Evolutionary conservation across 1,140 invertebrate species (phyloP).

Genomic region (Camponotus floridanus): DNA sequence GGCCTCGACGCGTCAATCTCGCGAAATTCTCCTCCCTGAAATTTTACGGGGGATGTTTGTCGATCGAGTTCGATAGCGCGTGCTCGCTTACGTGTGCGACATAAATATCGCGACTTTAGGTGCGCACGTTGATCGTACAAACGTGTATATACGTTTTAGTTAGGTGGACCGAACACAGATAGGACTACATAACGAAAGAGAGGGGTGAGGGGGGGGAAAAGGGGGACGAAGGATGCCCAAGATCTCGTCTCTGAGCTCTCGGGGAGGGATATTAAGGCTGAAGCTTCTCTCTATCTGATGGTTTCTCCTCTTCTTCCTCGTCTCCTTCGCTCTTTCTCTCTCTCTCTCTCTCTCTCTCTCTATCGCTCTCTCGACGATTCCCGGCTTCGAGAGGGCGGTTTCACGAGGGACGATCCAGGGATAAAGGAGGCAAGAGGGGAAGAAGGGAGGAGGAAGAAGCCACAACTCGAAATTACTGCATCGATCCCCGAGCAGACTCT

Average conservation of each 20-base stretch:
- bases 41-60: not conserved
- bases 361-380: slow-evolving; percentile 36
- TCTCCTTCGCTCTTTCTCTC: slow-evolving; percentile 8
- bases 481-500: slow-evolving; percentile 68
- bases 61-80: slow-evolving; percentile 41
- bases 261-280: slow-evolving; percentile 74
- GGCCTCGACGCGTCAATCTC: slow-evolving; percentile 7
- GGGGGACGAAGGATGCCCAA: slow-evolving; percentile 44
- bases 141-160: slow-evolving; percentile 10
- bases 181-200: slow-evolving; percentile 7
- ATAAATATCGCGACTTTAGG: slow-evolving; percentile 28
- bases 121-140: not conserved
- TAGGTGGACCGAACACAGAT: slow-evolving; percentile 50
- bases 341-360: not conserved
- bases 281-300: slow-evolving; percentile 72
- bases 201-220: too few species aligned
- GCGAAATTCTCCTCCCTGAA: slow-evolving; percentile 38
- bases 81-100: not conserved
- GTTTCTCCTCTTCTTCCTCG: slow-evolving; percentile 40
- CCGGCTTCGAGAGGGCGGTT: slow-evolving; percentile 41
- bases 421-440: slow-evolving; percentile 16
- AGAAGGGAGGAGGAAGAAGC: slow-evolving; percentile 47
- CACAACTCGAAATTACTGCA: slow-evolving; percentile 71
- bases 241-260: slow-evolving; percentile 67
- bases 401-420: slow-evolving; percentile 24